These are phyloP conservation scores for Micromesistius poutassou DNA, from an alignment of 2,797 vertebrate genomes.

Conservation along the genomic window DNA sequence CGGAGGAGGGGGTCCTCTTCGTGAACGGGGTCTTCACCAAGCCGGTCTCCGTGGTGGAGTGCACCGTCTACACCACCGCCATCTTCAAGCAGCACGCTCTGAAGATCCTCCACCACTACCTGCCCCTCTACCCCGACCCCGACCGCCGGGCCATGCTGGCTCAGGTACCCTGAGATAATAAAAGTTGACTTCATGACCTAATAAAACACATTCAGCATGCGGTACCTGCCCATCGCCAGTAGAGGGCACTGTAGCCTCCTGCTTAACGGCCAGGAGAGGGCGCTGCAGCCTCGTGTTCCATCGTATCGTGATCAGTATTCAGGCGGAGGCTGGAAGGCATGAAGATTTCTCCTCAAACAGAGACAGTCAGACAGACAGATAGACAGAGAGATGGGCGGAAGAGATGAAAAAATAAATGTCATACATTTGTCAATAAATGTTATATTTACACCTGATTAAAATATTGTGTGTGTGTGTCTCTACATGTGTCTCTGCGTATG, in stretches of 20 bases:
- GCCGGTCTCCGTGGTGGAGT: conserved; percentile 67
- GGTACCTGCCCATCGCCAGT: background rate
- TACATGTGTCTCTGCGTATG: too few relatives aligned
- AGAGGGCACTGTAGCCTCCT: background rate
- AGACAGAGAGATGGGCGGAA: background rate
- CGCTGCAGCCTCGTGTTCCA: background rate
- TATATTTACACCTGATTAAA: background rate
- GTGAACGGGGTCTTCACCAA: conserved; percentile 66
- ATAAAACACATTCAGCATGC: background rate
- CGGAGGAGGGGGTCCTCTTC: conserved; percentile 75
- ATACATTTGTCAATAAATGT: too few relatives aligned
- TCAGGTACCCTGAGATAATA: conserved; percentile 58
- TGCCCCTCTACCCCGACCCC: conserved; percentile 62
- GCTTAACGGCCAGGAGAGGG: background rate
- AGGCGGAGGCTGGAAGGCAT: background rate
- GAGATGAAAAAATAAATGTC: background rate
- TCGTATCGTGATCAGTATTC: background rate
- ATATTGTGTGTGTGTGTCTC: too few relatives aligned
- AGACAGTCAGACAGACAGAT: background rate
- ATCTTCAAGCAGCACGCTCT: conserved; percentile 77
- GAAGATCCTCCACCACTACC: conserved; percentile 68
- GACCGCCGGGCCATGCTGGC: conserved; percentile 73
- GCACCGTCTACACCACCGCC: conserved; percentile 64
- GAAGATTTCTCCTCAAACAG: background rate
- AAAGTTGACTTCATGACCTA: too few relatives aligned